Evolutionary conservation across 1,140 invertebrate genomes (phyloP).

Genomic region (Cyclargus thomasi): DNA sequence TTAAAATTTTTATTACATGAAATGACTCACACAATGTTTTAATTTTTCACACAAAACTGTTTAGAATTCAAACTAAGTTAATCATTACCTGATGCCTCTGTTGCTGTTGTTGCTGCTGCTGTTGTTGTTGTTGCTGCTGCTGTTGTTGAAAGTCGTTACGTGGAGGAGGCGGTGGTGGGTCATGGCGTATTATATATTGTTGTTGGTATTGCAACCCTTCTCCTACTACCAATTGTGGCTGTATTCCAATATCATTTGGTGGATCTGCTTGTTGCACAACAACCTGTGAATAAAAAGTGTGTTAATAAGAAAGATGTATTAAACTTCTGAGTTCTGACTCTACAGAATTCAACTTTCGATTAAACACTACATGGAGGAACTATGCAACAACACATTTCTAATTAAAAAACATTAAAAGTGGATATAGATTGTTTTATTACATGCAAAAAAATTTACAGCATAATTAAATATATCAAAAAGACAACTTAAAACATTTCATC

Average conservation of each 20-base stretch:
- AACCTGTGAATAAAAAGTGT: conserved; percentile 43
- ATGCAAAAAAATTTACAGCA: no score
- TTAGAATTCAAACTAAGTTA: background rate
- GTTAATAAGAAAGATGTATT: background rate
- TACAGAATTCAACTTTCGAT: background rate
- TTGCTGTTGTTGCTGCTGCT: conserved; percentile 51
- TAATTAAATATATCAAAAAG: no score
- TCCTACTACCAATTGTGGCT: conserved; percentile 60
- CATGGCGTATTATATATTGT: conserved; percentile 67
- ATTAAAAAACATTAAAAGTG: no score
- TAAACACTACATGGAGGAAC: no score
- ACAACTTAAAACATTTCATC: no score
- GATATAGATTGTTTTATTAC: no score
- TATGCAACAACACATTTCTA: no score
- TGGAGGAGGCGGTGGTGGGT: conserved; percentile 46
- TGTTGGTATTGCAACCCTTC: conserved; percentile 67
- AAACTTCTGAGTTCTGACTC: background rate
- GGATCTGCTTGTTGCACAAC: conserved; percentile 65
- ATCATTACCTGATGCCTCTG: conserved; percentile 39
- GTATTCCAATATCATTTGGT: conserved; percentile 61
- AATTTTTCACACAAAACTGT: background rate
- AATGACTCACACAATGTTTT: no score
- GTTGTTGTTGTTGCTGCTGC: conserved; percentile 33
- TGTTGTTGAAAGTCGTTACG: conserved; percentile 52
- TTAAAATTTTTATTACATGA: no score